A percentile compares a stretch with the other conserved stretches of the same genome.
Evolutionary conservation across 2,113 vertebrate genomes (phyloP).

Genomic region (Antechinus flavipes): DNA sequence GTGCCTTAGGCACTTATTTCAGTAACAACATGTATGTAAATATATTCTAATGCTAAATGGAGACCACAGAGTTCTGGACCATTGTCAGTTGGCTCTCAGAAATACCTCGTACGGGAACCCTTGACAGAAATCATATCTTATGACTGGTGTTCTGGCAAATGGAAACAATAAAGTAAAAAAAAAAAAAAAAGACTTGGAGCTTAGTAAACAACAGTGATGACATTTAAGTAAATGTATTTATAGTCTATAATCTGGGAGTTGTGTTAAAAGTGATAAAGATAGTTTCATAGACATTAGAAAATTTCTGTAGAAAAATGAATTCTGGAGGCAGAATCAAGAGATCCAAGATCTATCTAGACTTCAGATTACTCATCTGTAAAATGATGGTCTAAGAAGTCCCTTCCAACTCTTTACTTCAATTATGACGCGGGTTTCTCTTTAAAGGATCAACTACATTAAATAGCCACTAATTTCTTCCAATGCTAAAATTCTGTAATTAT

Average conservation of each 20-base stretch:
- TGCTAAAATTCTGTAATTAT: neutral
- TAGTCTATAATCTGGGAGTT: conserved; percentile 38
- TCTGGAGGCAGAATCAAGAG: neutral
- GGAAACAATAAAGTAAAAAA: conserved; percentile 41
- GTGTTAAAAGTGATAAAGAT: conserved; percentile 7
- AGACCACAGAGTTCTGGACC: conserved; percentile 49
- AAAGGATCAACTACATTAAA: neutral
- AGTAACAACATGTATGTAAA: conserved; percentile 61
- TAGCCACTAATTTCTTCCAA: neutral
- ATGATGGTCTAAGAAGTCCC: neutral
- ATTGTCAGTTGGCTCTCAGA: conserved; percentile 60
- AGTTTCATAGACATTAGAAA: conserved; percentile 50
- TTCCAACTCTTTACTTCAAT: neutral
- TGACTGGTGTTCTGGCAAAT: conserved; percentile 60
- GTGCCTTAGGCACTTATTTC: conserved; percentile 55
- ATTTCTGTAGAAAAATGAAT: neutral
- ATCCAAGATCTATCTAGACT: neutral
- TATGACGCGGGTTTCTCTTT: neutral
- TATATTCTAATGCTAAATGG: conserved; percentile 46
- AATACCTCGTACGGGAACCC: conserved; percentile 54
- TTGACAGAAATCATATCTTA: conserved; percentile 62
- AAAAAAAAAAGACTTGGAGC: conserved; percentile 39
- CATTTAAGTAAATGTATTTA: conserved; percentile 64
- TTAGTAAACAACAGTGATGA: conserved; percentile 48
- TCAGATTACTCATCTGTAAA: conserved; percentile 10